phyloP scores from a whole-genome alignment of 2,888 invertebrate species.

The Frankliniella intonsa region DNA sequence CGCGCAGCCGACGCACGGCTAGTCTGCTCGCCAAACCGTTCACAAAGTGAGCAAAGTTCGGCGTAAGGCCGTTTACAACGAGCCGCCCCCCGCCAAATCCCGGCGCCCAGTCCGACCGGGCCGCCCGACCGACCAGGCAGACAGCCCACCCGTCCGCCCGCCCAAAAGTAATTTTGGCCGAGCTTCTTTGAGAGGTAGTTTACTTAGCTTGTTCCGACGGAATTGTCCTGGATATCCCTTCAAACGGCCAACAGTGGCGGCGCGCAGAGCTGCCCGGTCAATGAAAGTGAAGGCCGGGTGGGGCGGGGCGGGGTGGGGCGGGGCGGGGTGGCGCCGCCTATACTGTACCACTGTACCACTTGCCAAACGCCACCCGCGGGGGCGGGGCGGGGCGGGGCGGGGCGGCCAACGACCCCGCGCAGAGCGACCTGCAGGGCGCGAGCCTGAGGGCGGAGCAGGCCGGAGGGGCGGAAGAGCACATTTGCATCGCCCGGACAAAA shows the following conservation, averaged over 20 bases:
- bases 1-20: background rate
- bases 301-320: no score
- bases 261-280: background rate
- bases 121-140: background rate
- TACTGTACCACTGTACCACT: no score
- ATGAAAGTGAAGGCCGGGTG: background rate
- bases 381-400: no score
- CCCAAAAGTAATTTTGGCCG: background rate
- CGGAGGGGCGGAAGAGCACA: no score
- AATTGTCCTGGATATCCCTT: constrained; percentile 6
- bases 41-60: constrained; percentile 20
- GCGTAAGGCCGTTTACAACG: background rate
- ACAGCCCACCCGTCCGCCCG: background rate
- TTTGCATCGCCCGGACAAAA: no score
- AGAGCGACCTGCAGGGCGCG: no score
- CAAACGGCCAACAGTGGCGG: background rate
- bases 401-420: no score
- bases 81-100: background rate
- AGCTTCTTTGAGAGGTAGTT: constrained; percentile 10
- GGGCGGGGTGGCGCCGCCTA: no score
- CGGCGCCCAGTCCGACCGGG: background rate
- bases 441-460: no score
- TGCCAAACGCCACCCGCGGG: no score
- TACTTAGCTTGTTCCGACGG: background rate
- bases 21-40: background rate